phyloP scores from a whole-genome alignment of 2,113 vertebrate species.

The Corythoichthys intestinalis region DNA sequence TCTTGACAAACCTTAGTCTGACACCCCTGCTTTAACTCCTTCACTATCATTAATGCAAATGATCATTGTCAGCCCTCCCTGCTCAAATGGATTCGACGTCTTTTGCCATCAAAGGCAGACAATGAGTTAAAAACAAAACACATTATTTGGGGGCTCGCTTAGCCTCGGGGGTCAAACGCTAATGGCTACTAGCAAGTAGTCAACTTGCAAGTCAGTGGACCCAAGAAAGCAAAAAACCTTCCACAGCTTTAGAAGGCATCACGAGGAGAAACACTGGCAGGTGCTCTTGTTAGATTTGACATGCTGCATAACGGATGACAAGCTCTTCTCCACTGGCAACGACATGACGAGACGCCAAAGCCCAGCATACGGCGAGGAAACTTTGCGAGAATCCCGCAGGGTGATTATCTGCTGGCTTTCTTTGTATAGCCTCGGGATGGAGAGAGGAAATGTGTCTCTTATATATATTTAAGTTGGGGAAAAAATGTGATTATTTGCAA shows the following conservation, averaged over 20 bases:
- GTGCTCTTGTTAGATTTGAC: conserved; percentile 36
- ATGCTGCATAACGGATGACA: conserved; percentile 23
- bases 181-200: conserved; percentile 56
- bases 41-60: too few relatives aligned
- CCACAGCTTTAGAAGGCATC: conserved; percentile 38
- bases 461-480: background rate
- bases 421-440: background rate
- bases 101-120: background rate
- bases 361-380: conserved; percentile 28
- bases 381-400: conserved; percentile 3
- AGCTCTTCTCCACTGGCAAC: conserved; percentile 28
- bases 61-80: too few relatives aligned
- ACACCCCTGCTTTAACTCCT: too few relatives aligned
- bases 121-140: conserved; percentile 6
- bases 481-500: conserved; percentile 1
- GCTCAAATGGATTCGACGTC: too few relatives aligned
- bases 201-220: conserved; percentile 36
- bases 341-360: conserved; percentile 19
- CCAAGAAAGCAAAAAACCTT: conserved; percentile 19
- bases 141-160: conserved; percentile 48
- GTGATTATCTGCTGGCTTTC: conserved; percentile 1
- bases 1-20: too few relatives aligned
- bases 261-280: conserved; percentile 37
- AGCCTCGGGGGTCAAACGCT: conserved; percentile 59
- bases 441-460: background rate